A percentile compares a stretch with the other conserved stretches of the same genome.
phyloP scores from a whole-genome alignment of 2,888 invertebrate genomes.

The Leptura quadrifasciata region DNA sequence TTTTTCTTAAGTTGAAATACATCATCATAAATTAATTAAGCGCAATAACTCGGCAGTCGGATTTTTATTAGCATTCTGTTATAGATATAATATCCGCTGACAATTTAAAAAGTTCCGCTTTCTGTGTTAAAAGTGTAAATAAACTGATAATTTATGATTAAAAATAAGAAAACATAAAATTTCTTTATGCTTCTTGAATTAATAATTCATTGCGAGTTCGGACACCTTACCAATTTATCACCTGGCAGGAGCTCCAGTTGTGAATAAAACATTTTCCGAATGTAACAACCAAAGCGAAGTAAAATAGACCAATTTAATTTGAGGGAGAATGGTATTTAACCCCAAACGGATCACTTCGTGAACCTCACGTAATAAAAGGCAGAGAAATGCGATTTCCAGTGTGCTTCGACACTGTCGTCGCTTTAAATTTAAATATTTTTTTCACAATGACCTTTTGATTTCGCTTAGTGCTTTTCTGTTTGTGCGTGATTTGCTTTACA shows the following conservation, averaged over 20 bases:
- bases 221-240: constrained; percentile 29
- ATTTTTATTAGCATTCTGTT: neutral
- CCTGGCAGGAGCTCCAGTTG: constrained; percentile 16
- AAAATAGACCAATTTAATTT: constrained; percentile 44
- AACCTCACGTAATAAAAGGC: constrained; percentile 30
- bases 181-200: constrained; percentile 16
- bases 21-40: too few species aligned
- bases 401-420: constrained; percentile 21
- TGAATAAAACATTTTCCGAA: constrained; percentile 37
- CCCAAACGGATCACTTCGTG: constrained; percentile 29
- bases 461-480: constrained; percentile 18
- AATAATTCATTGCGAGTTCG: constrained; percentile 14
- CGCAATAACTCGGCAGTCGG: too few species aligned
- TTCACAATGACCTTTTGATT: constrained; percentile 38
- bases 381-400: constrained; percentile 33
- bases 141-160: constrained; percentile 5
- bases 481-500: constrained; percentile 35
- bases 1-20: too few species aligned
- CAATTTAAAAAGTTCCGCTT: neutral
- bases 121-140: constrained; percentile 3
- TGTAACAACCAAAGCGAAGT: constrained; percentile 25
- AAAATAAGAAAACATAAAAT: neutral
- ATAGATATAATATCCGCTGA: neutral
- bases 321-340: constrained; percentile 39
- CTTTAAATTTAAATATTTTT: constrained; percentile 44